Percentiles rank a stretch among this genome's conserved stretches.
These are phyloP conservation scores for Myioborus miniatus DNA, from an alignment of 2,797 vertebrate species.

Conservation along the genomic window DNA sequence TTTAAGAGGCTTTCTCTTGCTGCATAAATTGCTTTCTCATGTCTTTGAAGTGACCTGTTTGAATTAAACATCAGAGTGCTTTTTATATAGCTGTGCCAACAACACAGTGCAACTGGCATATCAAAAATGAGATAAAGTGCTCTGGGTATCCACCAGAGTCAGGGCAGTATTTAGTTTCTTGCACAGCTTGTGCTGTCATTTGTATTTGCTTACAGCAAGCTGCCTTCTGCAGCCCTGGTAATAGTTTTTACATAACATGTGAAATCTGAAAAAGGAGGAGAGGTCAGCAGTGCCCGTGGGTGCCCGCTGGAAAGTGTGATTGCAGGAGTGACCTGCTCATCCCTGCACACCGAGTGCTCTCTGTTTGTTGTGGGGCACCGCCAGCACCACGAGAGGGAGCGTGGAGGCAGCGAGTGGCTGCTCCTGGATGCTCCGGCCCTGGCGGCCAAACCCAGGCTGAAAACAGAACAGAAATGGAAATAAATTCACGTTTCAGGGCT, in stretches of 20 bases:
- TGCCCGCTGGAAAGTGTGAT: accelerated
- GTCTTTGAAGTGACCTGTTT: background rate
- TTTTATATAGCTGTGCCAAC: background rate
- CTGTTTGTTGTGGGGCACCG: background rate
- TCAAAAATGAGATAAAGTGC: background rate
- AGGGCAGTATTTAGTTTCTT: background rate
- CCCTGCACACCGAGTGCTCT: accelerated
- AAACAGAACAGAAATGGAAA: background rate
- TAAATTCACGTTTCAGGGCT: background rate
- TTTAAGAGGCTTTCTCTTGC: background rate
- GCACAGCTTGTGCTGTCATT: background rate
- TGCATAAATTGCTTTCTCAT: background rate
- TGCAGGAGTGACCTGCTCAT: background rate
- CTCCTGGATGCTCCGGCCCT: accelerated
- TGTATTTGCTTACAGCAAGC: background rate
- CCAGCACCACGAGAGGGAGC: background rate
- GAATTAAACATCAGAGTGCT: background rate
- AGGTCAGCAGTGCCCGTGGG: accelerated
- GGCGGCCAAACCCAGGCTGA: accelerated
- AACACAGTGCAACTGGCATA: background rate
- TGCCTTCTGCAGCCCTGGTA: background rate
- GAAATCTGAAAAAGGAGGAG: background rate
- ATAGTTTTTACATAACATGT: background rate
- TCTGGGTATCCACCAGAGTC: background rate
- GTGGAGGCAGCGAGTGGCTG: background rate